phyloP scores from a whole-genome alignment of 2,113 vertebrate genomes.

The Struthio camelus region DNA sequence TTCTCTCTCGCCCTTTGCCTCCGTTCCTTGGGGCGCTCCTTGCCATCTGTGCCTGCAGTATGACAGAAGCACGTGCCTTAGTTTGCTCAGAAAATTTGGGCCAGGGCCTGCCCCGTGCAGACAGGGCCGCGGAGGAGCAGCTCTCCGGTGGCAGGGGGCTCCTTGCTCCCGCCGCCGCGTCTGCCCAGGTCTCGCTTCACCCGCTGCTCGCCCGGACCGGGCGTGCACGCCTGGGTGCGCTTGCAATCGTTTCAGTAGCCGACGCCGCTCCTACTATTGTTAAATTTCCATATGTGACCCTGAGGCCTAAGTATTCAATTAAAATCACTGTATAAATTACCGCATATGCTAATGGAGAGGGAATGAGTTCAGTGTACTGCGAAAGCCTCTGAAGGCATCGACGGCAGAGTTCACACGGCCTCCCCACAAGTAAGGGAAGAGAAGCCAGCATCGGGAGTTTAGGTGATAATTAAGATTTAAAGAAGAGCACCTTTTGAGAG shows the following conservation, averaged over 20 bases:
- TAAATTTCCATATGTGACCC: background rate
- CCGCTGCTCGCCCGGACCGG: accelerated
- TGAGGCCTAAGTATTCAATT: background rate
- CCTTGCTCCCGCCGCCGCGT: background rate
- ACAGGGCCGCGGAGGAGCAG: background rate
- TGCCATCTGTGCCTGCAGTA: background rate
- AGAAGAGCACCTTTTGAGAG: background rate
- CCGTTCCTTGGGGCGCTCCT: background rate
- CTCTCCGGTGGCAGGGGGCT: too few species aligned
- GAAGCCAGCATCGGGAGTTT: background rate
- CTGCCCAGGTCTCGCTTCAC: accelerated
- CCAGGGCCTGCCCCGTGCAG: background rate
- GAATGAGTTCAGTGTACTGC: background rate
- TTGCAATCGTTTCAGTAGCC: accelerated
- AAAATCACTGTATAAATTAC: background rate
- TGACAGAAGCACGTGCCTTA: too few species aligned
- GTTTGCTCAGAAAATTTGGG: background rate
- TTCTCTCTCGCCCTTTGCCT: too few species aligned
- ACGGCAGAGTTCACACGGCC: background rate
- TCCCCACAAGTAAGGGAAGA: background rate
- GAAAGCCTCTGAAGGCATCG: background rate
- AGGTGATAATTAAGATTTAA: background rate
- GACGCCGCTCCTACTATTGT: background rate
- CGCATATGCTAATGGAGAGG: background rate
- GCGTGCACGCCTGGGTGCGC: accelerated